Conservation (phyloP, 2,888 invertebrate species). For the Drosophila silvestris region DNA sequence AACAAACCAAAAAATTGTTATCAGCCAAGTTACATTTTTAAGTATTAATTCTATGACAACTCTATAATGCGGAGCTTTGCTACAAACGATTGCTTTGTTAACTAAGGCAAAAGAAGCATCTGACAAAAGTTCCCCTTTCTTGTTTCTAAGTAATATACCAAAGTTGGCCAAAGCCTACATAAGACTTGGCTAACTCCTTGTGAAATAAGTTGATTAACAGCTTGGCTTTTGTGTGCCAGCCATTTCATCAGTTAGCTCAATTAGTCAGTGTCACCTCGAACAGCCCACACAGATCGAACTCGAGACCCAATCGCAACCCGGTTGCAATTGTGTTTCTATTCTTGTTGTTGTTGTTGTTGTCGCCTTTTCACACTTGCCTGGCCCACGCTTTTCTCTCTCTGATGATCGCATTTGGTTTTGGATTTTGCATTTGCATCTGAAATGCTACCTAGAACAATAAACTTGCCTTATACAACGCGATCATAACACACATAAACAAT, state of each 20-base stretch:
- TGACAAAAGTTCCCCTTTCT: not conserved
- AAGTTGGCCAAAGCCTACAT: not conserved
- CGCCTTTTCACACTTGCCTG: constrained; percentile 13
- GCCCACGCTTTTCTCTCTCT: constrained; percentile 29
- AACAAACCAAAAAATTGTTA: not conserved
- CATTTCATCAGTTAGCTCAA: constrained; percentile 34
- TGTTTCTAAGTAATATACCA: not conserved
- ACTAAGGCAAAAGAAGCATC: not conserved
- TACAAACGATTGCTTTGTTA: not conserved
- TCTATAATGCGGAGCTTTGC: not conserved
- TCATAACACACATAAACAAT: constrained; percentile 23
- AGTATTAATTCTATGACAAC: constrained; percentile 5
- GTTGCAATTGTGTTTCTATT: constrained; percentile 14
- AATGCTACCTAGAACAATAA: constrained; percentile 61
- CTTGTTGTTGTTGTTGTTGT: constrained; percentile 1
- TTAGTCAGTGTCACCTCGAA: constrained; percentile 21
- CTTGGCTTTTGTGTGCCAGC: not conserved
- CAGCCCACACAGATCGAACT: constrained; percentile 17
- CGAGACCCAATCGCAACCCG: constrained; percentile 8
- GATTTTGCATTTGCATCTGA: constrained; percentile 35
- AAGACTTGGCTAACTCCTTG: not conserved
- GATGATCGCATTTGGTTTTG: constrained; percentile 1
- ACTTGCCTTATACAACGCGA: constrained; percentile 40
- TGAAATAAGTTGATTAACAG: not conserved
- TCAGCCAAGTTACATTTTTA: not conserved